Evolutionary conservation across 2,888 invertebrate species (phyloP).

Genomic region (Tetramorium bicarinatum): DNA sequence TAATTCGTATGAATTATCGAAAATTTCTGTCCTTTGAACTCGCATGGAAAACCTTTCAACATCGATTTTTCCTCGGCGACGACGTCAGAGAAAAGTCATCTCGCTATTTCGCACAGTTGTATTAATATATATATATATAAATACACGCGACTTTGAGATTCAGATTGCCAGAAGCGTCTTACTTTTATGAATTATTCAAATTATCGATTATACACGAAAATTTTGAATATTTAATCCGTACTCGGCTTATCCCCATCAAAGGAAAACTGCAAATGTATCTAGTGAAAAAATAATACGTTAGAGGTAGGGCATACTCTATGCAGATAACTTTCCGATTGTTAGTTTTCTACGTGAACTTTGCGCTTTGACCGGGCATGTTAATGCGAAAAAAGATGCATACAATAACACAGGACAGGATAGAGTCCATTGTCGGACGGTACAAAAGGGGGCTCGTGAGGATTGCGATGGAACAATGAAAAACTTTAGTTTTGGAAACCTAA

Average conservation of each 20-base stretch:
- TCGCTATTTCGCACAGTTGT: neutral
- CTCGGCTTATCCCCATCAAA: too few relatives aligned
- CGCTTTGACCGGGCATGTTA: conserved; percentile 20
- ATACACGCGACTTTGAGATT: neutral
- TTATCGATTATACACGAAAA: neutral
- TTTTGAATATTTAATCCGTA: neutral
- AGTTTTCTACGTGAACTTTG: neutral
- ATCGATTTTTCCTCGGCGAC: neutral
- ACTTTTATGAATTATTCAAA: neutral
- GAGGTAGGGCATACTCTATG: neutral
- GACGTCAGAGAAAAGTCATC: neutral
- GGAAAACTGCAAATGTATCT: neutral
- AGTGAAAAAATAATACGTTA: neutral
- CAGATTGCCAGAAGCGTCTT: neutral
- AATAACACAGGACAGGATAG: conserved; percentile 47
- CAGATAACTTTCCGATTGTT: conserved; percentile 31
- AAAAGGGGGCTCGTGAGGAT: conserved; percentile 43
- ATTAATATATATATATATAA: neutral
- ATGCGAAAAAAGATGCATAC: conserved; percentile 46
- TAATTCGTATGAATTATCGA: conserved; percentile 26
- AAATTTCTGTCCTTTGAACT: neutral
- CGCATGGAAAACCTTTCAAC: neutral
- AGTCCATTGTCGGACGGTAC: conserved; percentile 36
- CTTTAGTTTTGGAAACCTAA: conserved; percentile 54
- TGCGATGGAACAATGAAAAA: conserved; percentile 54